Conservation (phyloP, 2,797 vertebrate species). For the Sorex maritimensis region DNA sequence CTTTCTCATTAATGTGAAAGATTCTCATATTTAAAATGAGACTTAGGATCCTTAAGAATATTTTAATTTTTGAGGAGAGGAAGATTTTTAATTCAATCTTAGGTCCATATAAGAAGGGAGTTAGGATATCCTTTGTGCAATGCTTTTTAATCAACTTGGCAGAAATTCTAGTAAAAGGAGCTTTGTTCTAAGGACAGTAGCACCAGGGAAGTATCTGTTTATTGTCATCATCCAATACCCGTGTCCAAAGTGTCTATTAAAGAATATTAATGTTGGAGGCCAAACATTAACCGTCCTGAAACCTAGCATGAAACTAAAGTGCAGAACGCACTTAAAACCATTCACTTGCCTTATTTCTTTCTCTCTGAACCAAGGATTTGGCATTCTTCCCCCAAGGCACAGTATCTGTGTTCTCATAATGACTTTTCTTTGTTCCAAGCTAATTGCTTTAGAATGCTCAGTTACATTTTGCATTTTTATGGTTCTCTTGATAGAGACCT, state of each 20-base stretch:
- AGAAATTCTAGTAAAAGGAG: constrained; percentile 19
- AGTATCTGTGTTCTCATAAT: constrained; percentile 74
- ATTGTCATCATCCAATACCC: constrained; percentile 6
- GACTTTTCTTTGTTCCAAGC: constrained; percentile 78
- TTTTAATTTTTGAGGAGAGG: constrained; percentile 17
- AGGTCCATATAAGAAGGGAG: neutral
- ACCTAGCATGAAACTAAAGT: constrained; percentile 53
- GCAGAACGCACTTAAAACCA: constrained; percentile 15
- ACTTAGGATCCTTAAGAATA: neutral
- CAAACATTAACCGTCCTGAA: constrained; percentile 70
- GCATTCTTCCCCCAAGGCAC: constrained; percentile 68
- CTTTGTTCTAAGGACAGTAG: constrained; percentile 56
- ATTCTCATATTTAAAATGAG: constrained; percentile 6
- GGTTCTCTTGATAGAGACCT: constrained; percentile 63
- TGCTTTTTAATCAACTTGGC: constrained; percentile 1
- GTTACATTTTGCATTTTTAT: constrained; percentile 78
- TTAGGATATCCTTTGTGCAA: neutral
- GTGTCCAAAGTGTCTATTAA: constrained; percentile 71
- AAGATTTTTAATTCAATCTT: constrained; percentile 13
- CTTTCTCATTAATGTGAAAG: neutral
- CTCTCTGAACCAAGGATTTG: constrained; percentile 62
- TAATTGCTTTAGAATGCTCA: constrained; percentile 83
- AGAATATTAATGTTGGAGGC: constrained; percentile 66
- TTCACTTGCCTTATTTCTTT: constrained; percentile 74
- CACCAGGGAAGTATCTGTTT: neutral